phyloP scores from a whole-genome alignment of 2,888 invertebrate genomes.

The Cotesia congregata region DNA sequence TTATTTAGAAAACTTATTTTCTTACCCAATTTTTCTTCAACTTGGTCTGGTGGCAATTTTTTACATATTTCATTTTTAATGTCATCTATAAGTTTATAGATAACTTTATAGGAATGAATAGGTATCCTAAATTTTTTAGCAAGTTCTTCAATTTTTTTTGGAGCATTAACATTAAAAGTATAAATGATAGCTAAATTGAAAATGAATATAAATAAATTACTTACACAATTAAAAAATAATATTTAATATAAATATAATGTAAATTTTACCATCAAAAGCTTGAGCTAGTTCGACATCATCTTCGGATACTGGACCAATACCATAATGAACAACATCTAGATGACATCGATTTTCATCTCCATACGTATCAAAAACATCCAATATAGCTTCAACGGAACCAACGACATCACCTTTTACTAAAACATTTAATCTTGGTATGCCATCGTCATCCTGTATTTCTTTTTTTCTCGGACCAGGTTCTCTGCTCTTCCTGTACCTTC shows the following conservation, averaged over 20 bases:
- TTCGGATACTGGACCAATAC: conserved; percentile 88
- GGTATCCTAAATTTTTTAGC: conserved; percentile 73
- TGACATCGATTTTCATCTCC: conserved; percentile 78
- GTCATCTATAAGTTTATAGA: conserved; percentile 93
- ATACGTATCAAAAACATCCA: conserved; percentile 92
- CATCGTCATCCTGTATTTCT: conserved; percentile 72
- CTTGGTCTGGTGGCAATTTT: conserved; percentile 79
- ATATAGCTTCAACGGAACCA: conserved; percentile 95
- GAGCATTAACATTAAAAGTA: conserved; percentile 85
- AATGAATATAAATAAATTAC: neutral
- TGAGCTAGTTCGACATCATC: conserved; percentile 87
- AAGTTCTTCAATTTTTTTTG: conserved; percentile 69
- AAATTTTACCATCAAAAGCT: conserved; percentile 75
- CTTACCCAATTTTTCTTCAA: conserved; percentile 83
- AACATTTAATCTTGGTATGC: conserved; percentile 74
- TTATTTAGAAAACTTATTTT: neutral
- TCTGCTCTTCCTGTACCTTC: conserved; percentile 73
- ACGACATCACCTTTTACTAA: conserved; percentile 91
- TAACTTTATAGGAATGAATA: conserved; percentile 86
- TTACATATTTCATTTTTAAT: conserved; percentile 83
- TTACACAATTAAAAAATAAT: conserved; percentile 20
- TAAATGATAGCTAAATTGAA: conserved; percentile 80
- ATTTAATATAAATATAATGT: conserved; percentile 13
- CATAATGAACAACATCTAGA: conserved; percentile 89
- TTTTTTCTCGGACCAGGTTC: conserved; percentile 75